These are phyloP conservation scores for Acleris laterana DNA, from an alignment of 2,888 invertebrate genomes.

Conservation along the genomic window DNA sequence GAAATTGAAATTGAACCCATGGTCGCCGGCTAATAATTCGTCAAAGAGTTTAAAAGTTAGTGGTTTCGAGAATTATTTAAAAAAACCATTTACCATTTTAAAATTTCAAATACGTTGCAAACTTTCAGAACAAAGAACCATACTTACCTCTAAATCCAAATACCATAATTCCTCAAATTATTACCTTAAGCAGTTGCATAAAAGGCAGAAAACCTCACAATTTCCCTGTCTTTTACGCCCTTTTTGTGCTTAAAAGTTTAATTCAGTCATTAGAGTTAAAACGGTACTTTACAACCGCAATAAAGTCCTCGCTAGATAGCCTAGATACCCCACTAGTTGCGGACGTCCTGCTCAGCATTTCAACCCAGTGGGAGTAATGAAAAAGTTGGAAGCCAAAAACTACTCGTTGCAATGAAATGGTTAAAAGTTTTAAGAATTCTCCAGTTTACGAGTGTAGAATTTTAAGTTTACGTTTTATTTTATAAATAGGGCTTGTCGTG, in stretches of 20 bases:
- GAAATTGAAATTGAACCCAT: too few species aligned
- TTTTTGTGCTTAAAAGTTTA: conserved; percentile 5
- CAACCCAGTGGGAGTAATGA: conserved; percentile 27
- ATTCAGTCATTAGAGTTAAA: conserved; percentile 28
- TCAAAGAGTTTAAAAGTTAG: too few species aligned
- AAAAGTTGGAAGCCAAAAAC: conserved; percentile 35
- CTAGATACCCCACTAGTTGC: conserved; percentile 19
- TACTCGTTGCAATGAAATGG: conserved; percentile 23
- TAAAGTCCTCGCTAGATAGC: conserved; percentile 13
- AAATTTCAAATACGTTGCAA: too few species aligned
- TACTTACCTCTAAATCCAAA: too few species aligned
- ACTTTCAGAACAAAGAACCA: too few species aligned
- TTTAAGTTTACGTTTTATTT: conserved; percentile 9
- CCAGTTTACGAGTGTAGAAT: conserved; percentile 1
- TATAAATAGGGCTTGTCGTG: not conserved
- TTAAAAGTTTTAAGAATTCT: conserved; percentile 22
- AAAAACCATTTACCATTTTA: too few species aligned
- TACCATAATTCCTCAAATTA: too few species aligned
- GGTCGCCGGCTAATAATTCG: too few species aligned
- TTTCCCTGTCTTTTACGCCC: not conserved
- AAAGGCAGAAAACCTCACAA: conserved; percentile 1
- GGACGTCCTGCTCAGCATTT: conserved; percentile 23
- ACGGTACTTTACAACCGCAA: conserved; percentile 26
- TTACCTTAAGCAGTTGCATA: not conserved
- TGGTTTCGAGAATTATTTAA: too few species aligned